Evolutionary conservation across 2,113 vertebrate species (phyloP), one percentile per base, ranked within the genome.

Genomic region (Corythaeola cristata): DNA sequence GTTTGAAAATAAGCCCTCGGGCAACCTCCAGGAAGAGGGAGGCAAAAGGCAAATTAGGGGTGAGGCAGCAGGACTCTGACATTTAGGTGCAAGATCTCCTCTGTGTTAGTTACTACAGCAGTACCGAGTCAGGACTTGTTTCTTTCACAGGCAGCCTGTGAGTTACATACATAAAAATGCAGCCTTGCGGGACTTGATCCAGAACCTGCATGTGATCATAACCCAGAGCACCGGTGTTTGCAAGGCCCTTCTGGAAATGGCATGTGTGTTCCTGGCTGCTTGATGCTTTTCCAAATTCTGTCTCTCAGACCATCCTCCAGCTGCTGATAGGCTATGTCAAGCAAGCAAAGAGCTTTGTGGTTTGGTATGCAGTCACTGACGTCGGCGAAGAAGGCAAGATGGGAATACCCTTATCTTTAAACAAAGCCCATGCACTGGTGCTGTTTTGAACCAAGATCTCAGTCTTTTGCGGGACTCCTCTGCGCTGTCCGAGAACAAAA

Each of bases 181-280:
- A 13, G 21, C 10, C 45, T 69, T 1, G 1, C 0, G 1, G 39
- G 45, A 39, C 33, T 44, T 39, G 30, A 77, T 35, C 12, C 58
- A 60, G 59, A 84, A 60, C 41, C 17, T 50, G 30, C 9, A 39
- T 74, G 41, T 17, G 55, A 37, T 80, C 69, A 32, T 26, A 78
- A 74, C 12, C 55, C 16, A 53, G 39, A 49, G 52, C 67, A 41
- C 9, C 12, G 13, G 19, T 24, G 6, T 32, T n/a, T 71, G 14
- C 21, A 69, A 28, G 59, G 30, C 45, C 55, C 7, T 45, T 69
- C 35, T 55, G 73, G 16, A 26, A 58, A 66, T 3, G 24, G 7
- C 30, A 26, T n/a, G 14, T 23, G 6, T 26, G 9, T 18, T 91
- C 14, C 74, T 79, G 20, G 39, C 18, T 3, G 2, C 26, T 45